phyloP scores from a whole-genome alignment of 2,113 vertebrate species.

The Cricetomys ansorgei region DNA sequence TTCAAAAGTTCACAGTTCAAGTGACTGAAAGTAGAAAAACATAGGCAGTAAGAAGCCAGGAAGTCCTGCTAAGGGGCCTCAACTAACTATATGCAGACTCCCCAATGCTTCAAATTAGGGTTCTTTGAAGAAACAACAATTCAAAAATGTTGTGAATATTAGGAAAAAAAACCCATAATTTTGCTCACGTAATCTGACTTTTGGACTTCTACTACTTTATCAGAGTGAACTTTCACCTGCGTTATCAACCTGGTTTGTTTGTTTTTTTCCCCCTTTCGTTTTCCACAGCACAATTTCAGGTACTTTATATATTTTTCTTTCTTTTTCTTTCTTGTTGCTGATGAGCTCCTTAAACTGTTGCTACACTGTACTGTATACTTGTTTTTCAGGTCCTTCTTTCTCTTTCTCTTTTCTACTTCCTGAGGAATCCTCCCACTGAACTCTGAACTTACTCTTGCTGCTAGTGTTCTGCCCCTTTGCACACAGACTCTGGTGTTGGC shows the following conservation, averaged over 20 bases:
- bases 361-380: background rate
- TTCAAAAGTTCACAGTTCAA: background rate
- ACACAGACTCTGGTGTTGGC: background rate
- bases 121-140: background rate
- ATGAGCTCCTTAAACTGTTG: background rate
- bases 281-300: background rate
- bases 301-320: background rate
- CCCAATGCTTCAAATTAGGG: background rate
- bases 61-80: background rate
- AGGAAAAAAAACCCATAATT: background rate
- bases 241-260: background rate
- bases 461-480: background rate
- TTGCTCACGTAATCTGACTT: background rate
- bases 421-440: background rate
- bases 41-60: background rate
- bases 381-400: background rate
- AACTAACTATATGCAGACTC: background rate
- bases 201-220: background rate
- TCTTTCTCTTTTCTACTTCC: background rate
- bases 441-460: constrained; percentile 26
- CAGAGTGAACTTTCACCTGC: constrained; percentile 26
- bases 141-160: background rate
- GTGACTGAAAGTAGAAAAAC: background rate
- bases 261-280: background rate
- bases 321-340: background rate